Evolutionary conservation across 2,888 invertebrate species (phyloP), one percentile per base, ranked within the genome.

Genomic region (Temnothorax unifasciatus): DNA sequence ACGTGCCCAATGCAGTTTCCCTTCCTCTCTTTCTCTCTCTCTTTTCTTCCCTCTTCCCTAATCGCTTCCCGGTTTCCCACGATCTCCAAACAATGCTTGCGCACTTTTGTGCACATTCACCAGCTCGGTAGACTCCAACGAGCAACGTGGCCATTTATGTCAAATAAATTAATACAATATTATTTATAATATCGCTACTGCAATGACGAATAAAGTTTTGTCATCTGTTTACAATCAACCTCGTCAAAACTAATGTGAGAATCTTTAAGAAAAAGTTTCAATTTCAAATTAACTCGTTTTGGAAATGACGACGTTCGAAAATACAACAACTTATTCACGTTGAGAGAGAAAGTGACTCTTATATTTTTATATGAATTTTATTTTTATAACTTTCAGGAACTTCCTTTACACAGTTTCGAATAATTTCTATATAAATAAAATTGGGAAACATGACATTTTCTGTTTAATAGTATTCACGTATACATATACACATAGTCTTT

Each of bases 31-130:
- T 11, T 5, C 34, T 34, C 21, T 29, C 44, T 59, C 61, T 71
- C 59, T 52, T 41, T 71, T 25, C 68, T 25, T 41, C 38, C 5
- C 44, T 57, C 29, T 29, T 34, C 11, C 13, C 54, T 50, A 44
- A 38, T 74, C 54, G 44, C 63, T 75, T 82, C 75, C 64, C 64
- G 82, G 82, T 82, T 94, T 94, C 94, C 91, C 94, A 94, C 93
- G 92, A 92, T 91, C 90, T 89, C 87, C 91, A 91, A 92, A 94
- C 94, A 94, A 94, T 93, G 92, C 79, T 59, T 29, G 47, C 61
- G 47, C 21, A 92, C 71, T 76, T 66, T 52, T 64, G 59, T 18
- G 50, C 54, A 69, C 29, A 71, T 77, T 25, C 34, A 52, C 71
- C 59, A 63, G 52, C 50, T 34, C 44, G 69, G 21, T 57, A 41